phyloP scores from a whole-genome alignment of 2,888 invertebrate genomes.

The Serripes groenlandicus region DNA sequence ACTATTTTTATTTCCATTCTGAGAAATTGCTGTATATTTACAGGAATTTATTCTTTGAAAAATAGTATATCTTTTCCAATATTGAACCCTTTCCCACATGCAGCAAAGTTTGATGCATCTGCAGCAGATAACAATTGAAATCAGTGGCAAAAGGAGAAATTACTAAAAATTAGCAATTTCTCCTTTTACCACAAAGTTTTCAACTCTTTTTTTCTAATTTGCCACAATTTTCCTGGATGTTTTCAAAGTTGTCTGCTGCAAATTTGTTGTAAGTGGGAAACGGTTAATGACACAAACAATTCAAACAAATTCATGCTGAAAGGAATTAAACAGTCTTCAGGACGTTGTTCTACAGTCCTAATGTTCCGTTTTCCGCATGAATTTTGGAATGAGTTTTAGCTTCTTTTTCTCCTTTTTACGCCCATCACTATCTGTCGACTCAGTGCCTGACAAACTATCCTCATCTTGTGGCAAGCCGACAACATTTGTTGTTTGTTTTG shows the following conservation, averaged over 20 bases:
- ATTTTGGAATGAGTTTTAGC: constrained; percentile 64
- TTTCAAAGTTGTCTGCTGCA: background rate
- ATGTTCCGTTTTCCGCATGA: constrained; percentile 60
- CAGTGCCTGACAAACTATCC: constrained; percentile 62
- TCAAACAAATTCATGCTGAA: too few relatives aligned
- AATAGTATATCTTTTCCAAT: too few relatives aligned
- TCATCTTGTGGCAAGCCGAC: constrained; percentile 52
- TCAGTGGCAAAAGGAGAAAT: background rate
- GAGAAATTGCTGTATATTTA: too few relatives aligned
- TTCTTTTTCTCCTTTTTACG: constrained; percentile 64
- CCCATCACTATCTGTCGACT: constrained; percentile 62
- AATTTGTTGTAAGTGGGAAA: too few relatives aligned
- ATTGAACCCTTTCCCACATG: too few relatives aligned
- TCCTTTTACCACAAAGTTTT: background rate
- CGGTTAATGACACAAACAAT: too few relatives aligned
- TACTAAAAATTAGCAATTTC: background rate
- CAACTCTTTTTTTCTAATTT: background rate
- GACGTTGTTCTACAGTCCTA: background rate
- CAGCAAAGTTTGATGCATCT: too few relatives aligned
- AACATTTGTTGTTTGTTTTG: constrained; percentile 53
- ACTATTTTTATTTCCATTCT: too few relatives aligned
- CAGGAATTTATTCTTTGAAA: too few relatives aligned
- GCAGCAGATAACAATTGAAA: too few relatives aligned
- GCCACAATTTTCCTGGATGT: background rate
- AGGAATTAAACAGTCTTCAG: background rate